A percentile compares a stretch with the other conserved stretches of the same genome.
phyloP scores from a whole-genome alignment of 2,113 vertebrate genomes.

The Spizaetus ornatus region DNA sequence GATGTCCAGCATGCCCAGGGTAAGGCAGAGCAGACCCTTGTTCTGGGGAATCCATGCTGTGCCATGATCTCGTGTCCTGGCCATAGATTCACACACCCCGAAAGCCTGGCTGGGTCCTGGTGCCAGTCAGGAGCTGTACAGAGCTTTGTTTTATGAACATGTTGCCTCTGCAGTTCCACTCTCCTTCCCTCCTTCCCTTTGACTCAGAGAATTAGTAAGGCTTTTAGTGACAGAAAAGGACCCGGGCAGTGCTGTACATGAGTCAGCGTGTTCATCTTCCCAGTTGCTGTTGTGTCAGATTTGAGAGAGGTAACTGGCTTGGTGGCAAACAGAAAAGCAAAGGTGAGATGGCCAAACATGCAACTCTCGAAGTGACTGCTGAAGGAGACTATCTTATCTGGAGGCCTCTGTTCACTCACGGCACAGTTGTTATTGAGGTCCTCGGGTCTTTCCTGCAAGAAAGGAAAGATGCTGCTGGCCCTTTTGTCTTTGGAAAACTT shows the following conservation, averaged over 20 bases:
- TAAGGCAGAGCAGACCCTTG: background rate
- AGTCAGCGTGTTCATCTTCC: background rate
- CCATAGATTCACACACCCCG: background rate
- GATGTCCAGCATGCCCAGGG: slow-evolving; percentile 25
- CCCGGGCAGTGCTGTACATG: background rate
- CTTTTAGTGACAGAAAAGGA: background rate
- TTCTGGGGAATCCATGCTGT: background rate
- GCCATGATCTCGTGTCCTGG: background rate
- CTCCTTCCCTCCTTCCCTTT: background rate
- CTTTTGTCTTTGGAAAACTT: background rate
- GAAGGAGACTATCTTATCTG: background rate
- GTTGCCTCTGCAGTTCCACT: background rate
- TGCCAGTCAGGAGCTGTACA: background rate
- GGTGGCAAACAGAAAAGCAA: background rate
- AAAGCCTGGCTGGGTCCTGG: background rate
- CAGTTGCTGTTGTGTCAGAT: background rate
- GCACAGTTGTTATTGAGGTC: background rate
- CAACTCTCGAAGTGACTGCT: background rate
- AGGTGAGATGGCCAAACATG: background rate
- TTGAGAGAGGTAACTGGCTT: background rate
- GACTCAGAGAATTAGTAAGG: background rate
- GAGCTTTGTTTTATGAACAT: background rate
- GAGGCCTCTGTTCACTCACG: background rate
- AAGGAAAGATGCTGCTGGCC: background rate
- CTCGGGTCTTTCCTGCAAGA: background rate